Base-by-base conservation (phyloP, 2,888 invertebrate genomes). In the Apotomis capreana region DNA sequence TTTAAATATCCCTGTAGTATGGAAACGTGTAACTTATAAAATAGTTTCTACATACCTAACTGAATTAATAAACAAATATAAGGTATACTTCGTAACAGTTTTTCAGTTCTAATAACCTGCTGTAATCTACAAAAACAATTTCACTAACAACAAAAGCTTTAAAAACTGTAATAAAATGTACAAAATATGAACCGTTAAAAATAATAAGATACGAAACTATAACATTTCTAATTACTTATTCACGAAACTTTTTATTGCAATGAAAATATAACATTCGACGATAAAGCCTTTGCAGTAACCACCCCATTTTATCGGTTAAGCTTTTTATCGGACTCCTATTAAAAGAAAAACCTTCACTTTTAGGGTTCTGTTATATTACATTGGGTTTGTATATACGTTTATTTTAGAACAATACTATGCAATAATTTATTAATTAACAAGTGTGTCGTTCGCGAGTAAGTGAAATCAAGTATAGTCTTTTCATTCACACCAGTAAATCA, bases 201-300 rank as follows among this genome's bases (percentile, higher is more conserved):
- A 5, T 37, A 63, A 51, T 36, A 46, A 57, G 54, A 15, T 40
- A 58, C 63, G 37, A 49, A 57, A 51, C 63, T 52, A 51, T 58
- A 51, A 44, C 58, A 13, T 57, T 68, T 46, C 12, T 63, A 72
- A 68, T 68, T 57, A 63, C 62, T 79, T 78, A 82, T 82, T 81
- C 80, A 81, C 76, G 75, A 75, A 78, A 79, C 61, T 62, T 69
- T 64, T 67, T 68, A 54, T 68, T 58, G 68, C 81, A 80, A 85
- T 88, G 86, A 89, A 89, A 89, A 85, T 88, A 88, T 87, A 89
- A 89, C 89, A 89, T 89, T 89, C 81, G 63, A 74, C 85, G 87
- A 89, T 89, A 89, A 89, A 81, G 76, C 74, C 78, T 80, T 81
- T 81, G 79, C 81, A 82, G 81, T 83, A 81, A 81, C 75, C 75